phyloP scores from a whole-genome alignment of 2,113 vertebrate species.

The Nibea albiflora region DNA sequence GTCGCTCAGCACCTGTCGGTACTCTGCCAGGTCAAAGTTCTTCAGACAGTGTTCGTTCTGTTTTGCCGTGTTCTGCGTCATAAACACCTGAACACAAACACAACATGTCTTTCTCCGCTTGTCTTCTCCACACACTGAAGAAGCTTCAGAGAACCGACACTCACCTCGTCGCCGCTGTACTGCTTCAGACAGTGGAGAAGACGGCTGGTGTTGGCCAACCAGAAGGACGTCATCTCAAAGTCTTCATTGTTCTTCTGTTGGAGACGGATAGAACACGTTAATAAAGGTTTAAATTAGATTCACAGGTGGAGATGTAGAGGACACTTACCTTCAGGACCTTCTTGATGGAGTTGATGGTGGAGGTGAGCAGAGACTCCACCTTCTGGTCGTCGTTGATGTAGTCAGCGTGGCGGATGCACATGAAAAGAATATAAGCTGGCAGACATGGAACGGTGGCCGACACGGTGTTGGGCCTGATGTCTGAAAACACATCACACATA shows the following conservation, averaged over 20 bases:
- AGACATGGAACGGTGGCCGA: slow-evolving; percentile 92
- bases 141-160: background rate
- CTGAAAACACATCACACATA: slow-evolving; percentile 72
- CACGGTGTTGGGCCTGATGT: slow-evolving; percentile 87
- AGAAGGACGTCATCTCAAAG: slow-evolving; percentile 94
- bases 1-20: slow-evolving; percentile 93
- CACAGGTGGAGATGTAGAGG: background rate
- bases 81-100: slow-evolving; percentile 82
- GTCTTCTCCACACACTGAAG: background rate
- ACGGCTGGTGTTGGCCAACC: slow-evolving; percentile 94
- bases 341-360: slow-evolving; percentile 94
- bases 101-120: too few relatives aligned
- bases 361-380: slow-evolving; percentile 93
- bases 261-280: background rate
- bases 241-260: slow-evolving; percentile 88
- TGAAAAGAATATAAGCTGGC: slow-evolving; percentile 95
- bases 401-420: slow-evolving; percentile 96
- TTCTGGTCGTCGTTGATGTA: slow-evolving; percentile 93
- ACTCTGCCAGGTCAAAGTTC: slow-evolving; percentile 97
- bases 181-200: slow-evolving; percentile 97
- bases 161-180: slow-evolving; percentile 95
- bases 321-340: slow-evolving; percentile 92
- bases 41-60: slow-evolving; percentile 97
- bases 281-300: too few relatives aligned
- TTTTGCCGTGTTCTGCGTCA: slow-evolving; percentile 91